Conservation (phyloP, 2,797 vertebrate genomes). For the Caiman crocodilus region DNA sequence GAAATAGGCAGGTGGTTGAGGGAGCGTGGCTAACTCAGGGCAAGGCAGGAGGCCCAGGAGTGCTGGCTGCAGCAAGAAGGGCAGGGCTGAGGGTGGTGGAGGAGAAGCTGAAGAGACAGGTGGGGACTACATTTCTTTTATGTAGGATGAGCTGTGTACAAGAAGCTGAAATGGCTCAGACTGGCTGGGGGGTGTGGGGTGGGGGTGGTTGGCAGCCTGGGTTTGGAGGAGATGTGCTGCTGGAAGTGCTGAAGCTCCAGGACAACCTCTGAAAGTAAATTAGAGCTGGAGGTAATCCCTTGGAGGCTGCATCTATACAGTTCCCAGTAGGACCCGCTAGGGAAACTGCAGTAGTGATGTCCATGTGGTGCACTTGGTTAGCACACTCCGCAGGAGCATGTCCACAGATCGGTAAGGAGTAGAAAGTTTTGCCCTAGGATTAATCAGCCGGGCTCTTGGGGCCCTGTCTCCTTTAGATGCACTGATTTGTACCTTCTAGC, state of each 20-base stretch:
- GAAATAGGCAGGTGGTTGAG: rapidly evolving
- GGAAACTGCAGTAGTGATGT: not conserved
- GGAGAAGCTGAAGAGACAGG: not conserved
- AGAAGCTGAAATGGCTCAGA: not conserved
- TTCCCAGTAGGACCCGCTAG: not conserved
- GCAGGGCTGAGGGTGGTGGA: not conserved
- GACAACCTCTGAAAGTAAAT: not conserved
- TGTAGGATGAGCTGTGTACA: not conserved
- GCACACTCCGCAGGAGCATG: not conserved
- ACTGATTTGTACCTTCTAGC: not conserved
- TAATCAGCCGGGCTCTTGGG: not conserved
- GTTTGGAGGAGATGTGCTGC: not conserved
- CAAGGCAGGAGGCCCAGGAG: not conserved
- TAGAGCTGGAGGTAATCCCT: not conserved
- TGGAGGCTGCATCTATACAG: not conserved
- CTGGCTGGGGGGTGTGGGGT: not conserved
- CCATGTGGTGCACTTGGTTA: not conserved
- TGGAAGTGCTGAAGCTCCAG: not conserved
- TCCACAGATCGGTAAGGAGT: not conserved
- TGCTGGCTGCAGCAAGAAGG: not conserved
- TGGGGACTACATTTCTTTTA: not conserved
- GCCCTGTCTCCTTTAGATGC: not conserved
- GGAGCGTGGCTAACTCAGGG: rapidly evolving
- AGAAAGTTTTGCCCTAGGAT: not conserved
- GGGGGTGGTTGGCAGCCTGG: not conserved